Evolutionary conservation across 2,888 invertebrate genomes (phyloP), one percentile per base, ranked within the genome.

Genomic region (Nemotelus nigrinus): DNA sequence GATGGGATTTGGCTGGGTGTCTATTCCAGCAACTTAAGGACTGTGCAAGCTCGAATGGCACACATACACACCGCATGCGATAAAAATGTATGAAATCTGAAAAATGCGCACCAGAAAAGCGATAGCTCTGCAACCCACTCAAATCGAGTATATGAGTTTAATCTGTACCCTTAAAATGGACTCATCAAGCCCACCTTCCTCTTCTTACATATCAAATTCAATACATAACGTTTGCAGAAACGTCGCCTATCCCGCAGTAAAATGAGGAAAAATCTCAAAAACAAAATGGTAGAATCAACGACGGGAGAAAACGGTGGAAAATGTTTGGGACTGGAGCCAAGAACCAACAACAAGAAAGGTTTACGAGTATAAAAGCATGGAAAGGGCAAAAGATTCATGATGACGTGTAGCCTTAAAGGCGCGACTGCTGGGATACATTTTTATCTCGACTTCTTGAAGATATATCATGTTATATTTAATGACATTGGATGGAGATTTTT

Each of bases 321-420:
- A 57, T 47, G 47, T 50, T 72, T 74, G 60, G 74, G 74, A 60
- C 7, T n/a, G 41, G 74, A 47, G 74, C 74, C 74, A 74, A 60
- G 10, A 43, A 3, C 70, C 50, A 70, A 41, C 60, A 39, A 39
- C 41, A 43, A 50, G 53, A 55, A 8, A 55, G 3, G 25, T 47
- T 70, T 10, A 4, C 7, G 3, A 39, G 67, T 44, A 5, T 6
- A 44, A 6, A 10, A 7, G 50, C 39, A 48, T 50, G 6, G 60
- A n/a, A 47, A 50, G 50, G 67, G 4, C 39, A 3, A 45, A 41
- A 58, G 74, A 63, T 60, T 74, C 60, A 74, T 48, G 74, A 50
- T 74, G 74, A 74, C 63, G 41, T 74, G 74, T 74, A 74, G 63
- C 47, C 74, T 3, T 50, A 25, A 60, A 58, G 74, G 47, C 63